phyloP scores from a whole-genome alignment of 2,797 vertebrate genomes.

The Balearica regulorum region DNA sequence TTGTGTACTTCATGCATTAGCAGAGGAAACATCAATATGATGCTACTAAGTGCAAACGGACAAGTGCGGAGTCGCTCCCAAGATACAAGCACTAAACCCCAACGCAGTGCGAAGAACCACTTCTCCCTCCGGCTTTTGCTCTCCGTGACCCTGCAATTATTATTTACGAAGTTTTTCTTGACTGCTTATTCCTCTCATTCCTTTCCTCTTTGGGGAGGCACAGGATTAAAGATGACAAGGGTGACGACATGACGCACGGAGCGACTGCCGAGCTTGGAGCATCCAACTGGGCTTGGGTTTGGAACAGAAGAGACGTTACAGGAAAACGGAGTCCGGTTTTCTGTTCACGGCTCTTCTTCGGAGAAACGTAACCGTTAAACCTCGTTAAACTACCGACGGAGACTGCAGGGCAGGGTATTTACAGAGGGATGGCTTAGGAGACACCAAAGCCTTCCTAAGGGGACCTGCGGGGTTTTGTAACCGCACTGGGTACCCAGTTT shows the following conservation, averaged over 20 bases:
- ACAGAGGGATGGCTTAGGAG: rapidly evolving
- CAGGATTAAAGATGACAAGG: not conserved
- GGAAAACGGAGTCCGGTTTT: not conserved
- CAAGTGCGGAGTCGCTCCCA: rapidly evolving
- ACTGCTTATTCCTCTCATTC: not conserved
- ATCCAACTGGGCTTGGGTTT: not conserved
- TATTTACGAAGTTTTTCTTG: not conserved
- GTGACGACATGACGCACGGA: rapidly evolving
- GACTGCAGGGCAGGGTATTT: rapidly evolving
- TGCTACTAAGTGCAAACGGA: not conserved
- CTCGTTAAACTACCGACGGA: rapidly evolving
- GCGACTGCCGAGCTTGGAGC: not conserved
- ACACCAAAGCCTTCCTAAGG: rapidly evolving
- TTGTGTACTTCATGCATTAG: rapidly evolving
- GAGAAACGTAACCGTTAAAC: not conserved
- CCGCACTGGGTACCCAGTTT: not conserved
- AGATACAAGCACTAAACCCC: rapidly evolving
- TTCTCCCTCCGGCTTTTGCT: not conserved
- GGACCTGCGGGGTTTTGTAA: no score
- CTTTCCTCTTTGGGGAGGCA: rapidly evolving
- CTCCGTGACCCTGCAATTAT: not conserved
- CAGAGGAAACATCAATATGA: not conserved
- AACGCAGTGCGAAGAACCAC: rapidly evolving
- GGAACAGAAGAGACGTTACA: rapidly evolving
- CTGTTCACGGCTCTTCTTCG: rapidly evolving